A percentile compares a stretch with the other conserved stretches of the same genome.
phyloP scores from a whole-genome alignment of 2,113 vertebrate genomes.

The Pagrus major region DNA sequence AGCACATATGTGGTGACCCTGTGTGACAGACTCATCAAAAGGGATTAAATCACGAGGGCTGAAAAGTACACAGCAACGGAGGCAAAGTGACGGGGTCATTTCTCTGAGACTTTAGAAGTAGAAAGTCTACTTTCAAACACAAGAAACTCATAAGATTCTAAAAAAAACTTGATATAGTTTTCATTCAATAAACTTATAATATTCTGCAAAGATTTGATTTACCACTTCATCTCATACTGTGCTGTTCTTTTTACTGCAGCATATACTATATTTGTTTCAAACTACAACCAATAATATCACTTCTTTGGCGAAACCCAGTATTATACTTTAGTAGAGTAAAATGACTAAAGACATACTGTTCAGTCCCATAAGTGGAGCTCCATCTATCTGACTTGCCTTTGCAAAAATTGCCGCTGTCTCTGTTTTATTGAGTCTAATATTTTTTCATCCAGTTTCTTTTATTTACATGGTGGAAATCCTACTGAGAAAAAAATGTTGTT shows the following conservation, averaged over 20 bases:
- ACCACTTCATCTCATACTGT: constrained; percentile 34
- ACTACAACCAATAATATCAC: constrained; percentile 54
- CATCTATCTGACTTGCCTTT: constrained; percentile 52
- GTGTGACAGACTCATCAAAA: constrained; percentile 55
- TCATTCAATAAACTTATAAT: constrained; percentile 67
- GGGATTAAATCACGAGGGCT: constrained; percentile 55
- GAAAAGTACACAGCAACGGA: constrained; percentile 27
- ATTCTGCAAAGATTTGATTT: constrained; percentile 65
- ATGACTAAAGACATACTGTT: constrained; percentile 63
- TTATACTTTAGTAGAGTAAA: constrained; percentile 45
- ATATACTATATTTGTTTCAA: constrained; percentile 48
- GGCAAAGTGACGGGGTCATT: constrained; percentile 17
- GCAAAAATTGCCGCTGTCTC: constrained; percentile 41
- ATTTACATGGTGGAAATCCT: constrained; percentile 50
- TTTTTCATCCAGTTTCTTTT: constrained; percentile 34
- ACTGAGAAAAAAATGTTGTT: constrained; percentile 40
- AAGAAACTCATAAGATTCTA: constrained; percentile 61
- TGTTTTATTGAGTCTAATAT: constrained; percentile 43
- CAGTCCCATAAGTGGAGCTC: constrained; percentile 55
- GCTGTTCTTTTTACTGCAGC: constrained; percentile 24
- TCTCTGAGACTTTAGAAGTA: constrained; percentile 36
- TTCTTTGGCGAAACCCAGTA: constrained; percentile 19
- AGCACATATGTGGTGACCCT: constrained; percentile 52
- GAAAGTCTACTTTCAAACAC: constrained; percentile 34
- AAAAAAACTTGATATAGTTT: constrained; percentile 46